Evolutionary conservation across 2,888 invertebrate species (phyloP).

Genomic region (Liposcelis brunnea): DNA sequence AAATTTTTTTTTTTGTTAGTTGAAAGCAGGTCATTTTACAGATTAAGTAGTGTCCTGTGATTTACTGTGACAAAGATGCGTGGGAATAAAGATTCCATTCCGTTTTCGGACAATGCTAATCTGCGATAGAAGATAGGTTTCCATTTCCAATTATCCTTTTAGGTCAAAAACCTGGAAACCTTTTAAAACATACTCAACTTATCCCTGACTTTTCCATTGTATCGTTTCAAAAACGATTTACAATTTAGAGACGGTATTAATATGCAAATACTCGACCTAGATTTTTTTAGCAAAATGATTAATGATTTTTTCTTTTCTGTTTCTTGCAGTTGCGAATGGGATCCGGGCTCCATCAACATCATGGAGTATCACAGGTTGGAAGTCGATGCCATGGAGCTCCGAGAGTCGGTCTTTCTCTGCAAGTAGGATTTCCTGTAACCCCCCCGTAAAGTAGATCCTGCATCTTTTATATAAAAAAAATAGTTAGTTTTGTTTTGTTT

Average conservation of each 20-base stretch:
- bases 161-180: conserved; percentile 7
- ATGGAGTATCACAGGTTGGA: conserved; percentile 25
- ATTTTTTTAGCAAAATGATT: too few relatives aligned
- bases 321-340: conserved; percentile 40
- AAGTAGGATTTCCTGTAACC: conserved; percentile 17
- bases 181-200: too few relatives aligned
- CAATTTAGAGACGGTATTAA: too few relatives aligned
- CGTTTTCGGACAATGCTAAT: conserved; percentile 1
- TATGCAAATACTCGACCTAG: too few relatives aligned
- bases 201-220: too few relatives aligned
- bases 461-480: conserved; percentile 8
- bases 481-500: neutral
- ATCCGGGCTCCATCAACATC: conserved; percentile 31
- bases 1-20: too few relatives aligned
- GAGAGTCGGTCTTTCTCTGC: conserved; percentile 27
- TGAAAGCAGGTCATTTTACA: too few relatives aligned
- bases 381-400: conserved; percentile 31
- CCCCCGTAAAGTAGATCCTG: conserved; percentile 10
- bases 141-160: conserved; percentile 3
- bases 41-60: too few relatives aligned
- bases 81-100: neutral
- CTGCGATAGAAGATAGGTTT: neutral
- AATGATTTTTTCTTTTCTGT: conserved; percentile 22
- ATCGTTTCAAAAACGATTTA: too few relatives aligned
- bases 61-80: too few relatives aligned